Conservation (phyloP, 2,113 vertebrate genomes). For the Poeciliopsis retropinna region DNA sequence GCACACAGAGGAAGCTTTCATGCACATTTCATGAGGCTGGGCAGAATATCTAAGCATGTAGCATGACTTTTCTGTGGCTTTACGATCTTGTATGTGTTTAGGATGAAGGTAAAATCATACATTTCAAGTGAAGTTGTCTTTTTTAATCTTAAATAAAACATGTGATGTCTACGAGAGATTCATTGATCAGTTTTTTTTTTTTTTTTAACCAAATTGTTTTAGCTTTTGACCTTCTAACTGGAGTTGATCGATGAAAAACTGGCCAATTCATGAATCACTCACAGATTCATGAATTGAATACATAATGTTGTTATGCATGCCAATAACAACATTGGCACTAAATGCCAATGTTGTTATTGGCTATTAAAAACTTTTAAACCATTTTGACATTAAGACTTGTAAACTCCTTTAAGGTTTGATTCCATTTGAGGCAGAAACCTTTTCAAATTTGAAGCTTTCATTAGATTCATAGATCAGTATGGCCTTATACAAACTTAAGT, state of each 20-base stretch:
- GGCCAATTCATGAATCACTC: neutral
- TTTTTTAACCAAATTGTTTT: too few species aligned
- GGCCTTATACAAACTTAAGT: neutral
- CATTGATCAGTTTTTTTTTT: too few species aligned
- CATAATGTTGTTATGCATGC: too few species aligned
- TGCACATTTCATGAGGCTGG: conserved; percentile 13
- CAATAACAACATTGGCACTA: too few species aligned
- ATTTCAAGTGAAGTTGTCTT: neutral
- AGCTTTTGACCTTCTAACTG: too few species aligned
- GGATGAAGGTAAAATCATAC: neutral
- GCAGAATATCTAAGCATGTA: neutral
- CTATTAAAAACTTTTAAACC: neutral
- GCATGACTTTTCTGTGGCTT: neutral
- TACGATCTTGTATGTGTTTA: neutral
- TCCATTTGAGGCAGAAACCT: neutral
- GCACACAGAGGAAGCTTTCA: conserved; percentile 20
- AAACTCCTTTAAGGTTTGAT: neutral
- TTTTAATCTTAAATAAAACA: neutral
- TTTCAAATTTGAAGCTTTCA: too few species aligned
- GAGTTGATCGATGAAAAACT: neutral
- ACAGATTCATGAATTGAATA: neutral
- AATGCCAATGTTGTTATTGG: neutral
- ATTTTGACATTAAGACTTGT: neutral
- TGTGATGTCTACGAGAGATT: neutral
- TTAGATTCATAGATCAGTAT: neutral